A percentile compares a stretch with the other conserved stretches of the same genome.
Conservation (phyloP, 1,140 invertebrate genomes). For the Drosophila busckii region DNA sequence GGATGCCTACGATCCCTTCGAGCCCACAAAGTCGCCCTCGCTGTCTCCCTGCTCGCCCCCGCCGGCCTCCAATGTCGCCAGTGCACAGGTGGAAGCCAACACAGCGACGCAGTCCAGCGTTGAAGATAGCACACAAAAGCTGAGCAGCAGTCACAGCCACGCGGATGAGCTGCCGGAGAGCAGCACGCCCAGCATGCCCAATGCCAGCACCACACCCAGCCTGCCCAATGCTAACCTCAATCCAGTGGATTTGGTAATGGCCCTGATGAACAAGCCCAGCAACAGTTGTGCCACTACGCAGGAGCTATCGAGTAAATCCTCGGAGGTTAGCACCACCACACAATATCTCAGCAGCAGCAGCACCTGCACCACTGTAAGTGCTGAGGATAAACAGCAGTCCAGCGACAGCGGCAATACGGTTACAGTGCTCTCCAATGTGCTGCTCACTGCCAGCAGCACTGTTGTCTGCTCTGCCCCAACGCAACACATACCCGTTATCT, state of each 20-base stretch:
- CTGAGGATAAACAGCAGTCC: slow-evolving; percentile 39
- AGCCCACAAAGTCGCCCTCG: slow-evolving; percentile 90
- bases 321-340: slow-evolving; percentile 37
- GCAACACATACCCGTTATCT: slow-evolving; percentile 74
- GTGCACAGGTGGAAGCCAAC: no score
- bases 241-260: slow-evolving; percentile 71
- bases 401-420: slow-evolving; percentile 45
- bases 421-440: slow-evolving; percentile 71
- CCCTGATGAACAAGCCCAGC: slow-evolving; percentile 77
- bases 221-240: slow-evolving; percentile 56
- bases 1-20: slow-evolving; percentile 92
- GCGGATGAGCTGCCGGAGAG: slow-evolving; percentile 18
- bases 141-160: slow-evolving; percentile 11
- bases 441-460: slow-evolving; percentile 51
- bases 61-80: slow-evolving; percentile 41
- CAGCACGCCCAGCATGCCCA: slow-evolving; percentile 19
- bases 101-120: no score
- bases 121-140: slow-evolving; percentile 13
- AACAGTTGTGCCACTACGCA: slow-evolving; percentile 39
- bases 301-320: slow-evolving; percentile 53
- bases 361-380: slow-evolving; percentile 3
- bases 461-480: slow-evolving; percentile 40
- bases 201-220: slow-evolving; percentile 27
- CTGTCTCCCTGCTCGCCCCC: slow-evolving; percentile 78
- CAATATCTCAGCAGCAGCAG: slow-evolving; percentile 54